Evolutionary conservation across 2,113 vertebrate species (phyloP), one percentile per base, ranked within the genome.

Genomic region (Chaenocephalus aceratus): DNA sequence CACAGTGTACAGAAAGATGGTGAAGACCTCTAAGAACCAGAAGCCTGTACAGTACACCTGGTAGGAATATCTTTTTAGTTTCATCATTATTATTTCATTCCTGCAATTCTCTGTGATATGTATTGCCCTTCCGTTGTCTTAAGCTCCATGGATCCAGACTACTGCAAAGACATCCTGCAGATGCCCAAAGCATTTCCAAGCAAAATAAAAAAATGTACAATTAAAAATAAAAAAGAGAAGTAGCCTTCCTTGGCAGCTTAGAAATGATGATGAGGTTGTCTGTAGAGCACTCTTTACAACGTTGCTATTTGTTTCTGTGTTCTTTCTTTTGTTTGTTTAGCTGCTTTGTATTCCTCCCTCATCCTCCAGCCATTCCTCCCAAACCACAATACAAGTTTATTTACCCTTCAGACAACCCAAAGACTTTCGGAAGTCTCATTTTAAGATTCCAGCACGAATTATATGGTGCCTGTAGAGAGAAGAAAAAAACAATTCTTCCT

Each of bases 381-480:
- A 45, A 64, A 64, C 83, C 83, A 77, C 71, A 89, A 73, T 76
- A 68, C 26, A 80, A 74, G 41, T 75, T 70, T 75, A 56, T 87
- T 87, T 86, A 82, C 72, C 71, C 79, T 88, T 73, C 62, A 72
- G 71, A 76, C 73, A 68, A 88, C 68, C 81, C 71, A 56, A 59
- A 67, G 60, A 72, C 71, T 59, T 79, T 80, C 86, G 59, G 64
- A 53, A 57, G 71, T 58, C 77, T 76, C 78, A 83, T 88, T 91
- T 85, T 68, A 59, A 91, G 80, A 91, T 91, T 88, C 82, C 80
- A 87, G 70, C 51, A 21, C 76, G 88, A 89, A 92, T 88, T 6
- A 86, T 77, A 89, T 49, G 48, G 68, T 86, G 72, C 61, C 46
- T 36, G 30, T 44, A 13, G 46, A 85, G 48, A 72, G 4, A 56